These are phyloP conservation scores for Bacillus rossius DNA, from an alignment of 1,140 invertebrate genomes.

Conservation along the genomic window DNA sequence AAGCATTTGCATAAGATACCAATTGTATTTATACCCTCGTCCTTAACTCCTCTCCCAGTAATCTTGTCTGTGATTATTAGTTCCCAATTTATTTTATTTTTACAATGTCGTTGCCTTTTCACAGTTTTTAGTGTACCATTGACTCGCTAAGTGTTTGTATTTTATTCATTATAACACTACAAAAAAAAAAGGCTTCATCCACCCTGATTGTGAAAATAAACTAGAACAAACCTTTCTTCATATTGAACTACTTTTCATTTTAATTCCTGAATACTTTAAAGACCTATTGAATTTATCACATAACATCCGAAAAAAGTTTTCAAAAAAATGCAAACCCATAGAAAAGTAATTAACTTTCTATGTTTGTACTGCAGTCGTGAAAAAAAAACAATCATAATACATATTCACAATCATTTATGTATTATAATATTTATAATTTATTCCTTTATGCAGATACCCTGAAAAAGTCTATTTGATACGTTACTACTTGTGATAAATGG, in stretches of 20 bases:
- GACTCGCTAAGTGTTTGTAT: conserved; percentile 12
- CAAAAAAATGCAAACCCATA: too few relatives aligned
- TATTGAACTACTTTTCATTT: background rate
- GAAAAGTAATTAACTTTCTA: too few relatives aligned
- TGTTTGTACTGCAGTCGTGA: too few relatives aligned
- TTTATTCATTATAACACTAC: conserved; percentile 12
- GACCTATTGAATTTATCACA: too few relatives aligned
- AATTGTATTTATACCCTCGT: background rate
- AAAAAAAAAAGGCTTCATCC: conserved; percentile 6
- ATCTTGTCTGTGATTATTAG: conserved; percentile 13
- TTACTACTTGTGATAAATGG: too few relatives aligned
- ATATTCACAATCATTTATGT: too few relatives aligned
- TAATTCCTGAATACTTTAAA: too few relatives aligned
- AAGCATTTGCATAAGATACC: conserved; percentile 4
- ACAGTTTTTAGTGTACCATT: conserved; percentile 12
- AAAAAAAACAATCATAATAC: too few relatives aligned
- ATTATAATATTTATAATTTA: too few relatives aligned
- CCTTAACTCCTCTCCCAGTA: background rate
- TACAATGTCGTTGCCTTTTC: conserved; percentile 6
- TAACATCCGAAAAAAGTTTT: too few relatives aligned
- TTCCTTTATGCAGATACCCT: too few relatives aligned
- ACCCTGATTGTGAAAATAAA: conserved; percentile 13
- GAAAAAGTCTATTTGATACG: too few relatives aligned
- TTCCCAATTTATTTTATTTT: conserved; percentile 5
- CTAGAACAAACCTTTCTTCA: conserved; percentile 4